Conservation (phyloP, 2,888 invertebrate genomes). For the Parascotia fuliginaria region DNA sequence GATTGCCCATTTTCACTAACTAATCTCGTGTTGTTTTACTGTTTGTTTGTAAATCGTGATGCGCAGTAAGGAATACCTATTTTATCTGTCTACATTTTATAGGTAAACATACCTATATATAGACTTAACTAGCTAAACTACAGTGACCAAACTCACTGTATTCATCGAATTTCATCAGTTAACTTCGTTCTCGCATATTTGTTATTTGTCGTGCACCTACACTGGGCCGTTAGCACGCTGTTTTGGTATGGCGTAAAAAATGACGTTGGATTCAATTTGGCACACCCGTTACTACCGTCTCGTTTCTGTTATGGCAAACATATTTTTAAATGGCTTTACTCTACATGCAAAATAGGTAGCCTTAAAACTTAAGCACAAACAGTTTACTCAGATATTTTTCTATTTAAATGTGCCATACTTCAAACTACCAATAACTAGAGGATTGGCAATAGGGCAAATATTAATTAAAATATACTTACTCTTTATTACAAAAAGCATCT, state of each 20-base stretch:
- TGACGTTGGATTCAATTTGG: conserved; percentile 46
- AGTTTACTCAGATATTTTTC: too few relatives aligned
- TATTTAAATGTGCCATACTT: too few relatives aligned
- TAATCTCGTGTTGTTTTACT: too few relatives aligned
- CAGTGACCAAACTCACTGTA: conserved; percentile 14
- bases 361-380: conserved; percentile 14
- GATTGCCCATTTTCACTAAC: too few relatives aligned
- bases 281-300: conserved; percentile 43
- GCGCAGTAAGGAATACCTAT: too few relatives aligned
- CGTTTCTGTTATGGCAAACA: conserved; percentile 20
- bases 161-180: conserved; percentile 10
- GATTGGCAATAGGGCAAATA: too few relatives aligned
- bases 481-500: too few relatives aligned
- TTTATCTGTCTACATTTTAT: too few relatives aligned
- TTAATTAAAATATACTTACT: too few relatives aligned
- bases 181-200: conserved; percentile 19
- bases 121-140: neutral
- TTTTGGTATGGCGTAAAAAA: conserved; percentile 38
- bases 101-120: too few relatives aligned
- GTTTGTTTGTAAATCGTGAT: too few relatives aligned
- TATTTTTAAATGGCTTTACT: conserved; percentile 20
- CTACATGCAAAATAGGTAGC: conserved; percentile 3
- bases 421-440: too few relatives aligned
- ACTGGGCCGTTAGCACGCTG: conserved; percentile 30
- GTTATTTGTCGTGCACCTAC: conserved; percentile 25